Conservation (phyloP, 1,140 invertebrate genomes). For the Papilio polyxenes region DNA sequence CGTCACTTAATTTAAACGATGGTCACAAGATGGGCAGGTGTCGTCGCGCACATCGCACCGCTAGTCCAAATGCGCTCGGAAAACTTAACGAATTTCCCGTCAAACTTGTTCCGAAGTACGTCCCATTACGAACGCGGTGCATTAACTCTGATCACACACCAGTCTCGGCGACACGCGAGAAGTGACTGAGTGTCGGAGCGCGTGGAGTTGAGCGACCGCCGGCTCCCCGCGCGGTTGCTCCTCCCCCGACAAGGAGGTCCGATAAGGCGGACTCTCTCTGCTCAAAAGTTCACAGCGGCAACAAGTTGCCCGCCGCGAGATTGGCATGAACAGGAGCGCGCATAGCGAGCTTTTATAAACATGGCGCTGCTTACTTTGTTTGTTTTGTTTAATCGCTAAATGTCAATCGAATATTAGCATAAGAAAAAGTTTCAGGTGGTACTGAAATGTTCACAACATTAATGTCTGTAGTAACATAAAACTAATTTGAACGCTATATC, state of each 20-base stretch:
- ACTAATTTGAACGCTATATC: background rate
- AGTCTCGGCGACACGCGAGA: slow-evolving; percentile 54
- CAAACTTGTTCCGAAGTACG: slow-evolving; percentile 79
- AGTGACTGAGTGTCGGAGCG: slow-evolving; percentile 72
- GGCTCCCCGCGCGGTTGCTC: slow-evolving; percentile 71
- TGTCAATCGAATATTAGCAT: slow-evolving; percentile 59
- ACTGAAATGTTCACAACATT: background rate
- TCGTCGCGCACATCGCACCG: slow-evolving; percentile 72
- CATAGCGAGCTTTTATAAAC: slow-evolving; percentile 79
- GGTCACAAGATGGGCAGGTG: slow-evolving; percentile 64
- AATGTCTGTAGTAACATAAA: background rate
- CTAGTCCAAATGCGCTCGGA: slow-evolving; percentile 68
- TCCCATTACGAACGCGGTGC: slow-evolving; percentile 70
- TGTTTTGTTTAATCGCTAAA: slow-evolving; percentile 77
- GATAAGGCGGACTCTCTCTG: slow-evolving; percentile 61
- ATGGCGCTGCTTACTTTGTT: slow-evolving; percentile 76
- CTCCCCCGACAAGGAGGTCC: slow-evolving; percentile 70
- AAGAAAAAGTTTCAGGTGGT: background rate
- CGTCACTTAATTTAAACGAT: slow-evolving; percentile 71
- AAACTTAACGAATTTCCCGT: slow-evolving; percentile 78
- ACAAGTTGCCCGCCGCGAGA: slow-evolving; percentile 78
- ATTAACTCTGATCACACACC: slow-evolving; percentile 49
- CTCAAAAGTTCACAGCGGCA: slow-evolving; percentile 76
- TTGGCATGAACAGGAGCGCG: slow-evolving; percentile 80
- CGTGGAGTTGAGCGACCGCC: slow-evolving; percentile 68